These are phyloP conservation scores for Larimichthys crocea DNA, from an alignment of 2,113 vertebrate genomes.

Conservation along the genomic window DNA sequence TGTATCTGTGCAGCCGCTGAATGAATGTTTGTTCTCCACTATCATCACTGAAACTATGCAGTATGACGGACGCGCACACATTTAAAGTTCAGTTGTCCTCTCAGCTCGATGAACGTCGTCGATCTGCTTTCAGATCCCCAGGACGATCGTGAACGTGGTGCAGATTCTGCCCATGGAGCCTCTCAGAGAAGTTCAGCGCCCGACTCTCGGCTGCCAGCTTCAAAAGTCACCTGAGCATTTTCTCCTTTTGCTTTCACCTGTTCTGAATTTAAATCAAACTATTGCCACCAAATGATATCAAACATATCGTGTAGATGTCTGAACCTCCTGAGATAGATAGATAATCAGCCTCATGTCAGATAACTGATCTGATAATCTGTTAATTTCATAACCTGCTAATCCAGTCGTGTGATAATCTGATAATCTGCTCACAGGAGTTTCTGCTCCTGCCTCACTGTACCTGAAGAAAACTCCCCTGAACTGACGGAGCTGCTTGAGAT, in stretches of 20 bases:
- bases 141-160: conserved; percentile 78
- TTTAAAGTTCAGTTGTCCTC: not conserved
- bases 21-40: not conserved
- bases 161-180: conserved; percentile 72
- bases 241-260: not conserved
- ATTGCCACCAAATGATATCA: not conserved
- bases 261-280: no score
- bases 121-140: conserved; percentile 70
- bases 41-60: not conserved
- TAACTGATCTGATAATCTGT: conserved; percentile 8
- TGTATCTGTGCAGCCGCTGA: not conserved
- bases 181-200: conserved; percentile 69
- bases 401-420: conserved; percentile 1
- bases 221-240: conserved; percentile 53
- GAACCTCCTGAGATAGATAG: not conserved
- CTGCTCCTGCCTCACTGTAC: conserved; percentile 75
- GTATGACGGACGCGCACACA: not conserved
- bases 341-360: not conserved
- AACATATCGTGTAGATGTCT: not conserved
- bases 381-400: not conserved
- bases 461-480: conserved; percentile 71
- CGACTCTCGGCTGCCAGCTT: conserved; percentile 65
- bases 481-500: conserved; percentile 68
- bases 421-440: conserved; percentile 63
- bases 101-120: not conserved